Percentiles rank a stretch among this genome's conserved stretches.
Conservation (phyloP, 1,140 invertebrate species). For the Episyrphus balteatus region DNA sequence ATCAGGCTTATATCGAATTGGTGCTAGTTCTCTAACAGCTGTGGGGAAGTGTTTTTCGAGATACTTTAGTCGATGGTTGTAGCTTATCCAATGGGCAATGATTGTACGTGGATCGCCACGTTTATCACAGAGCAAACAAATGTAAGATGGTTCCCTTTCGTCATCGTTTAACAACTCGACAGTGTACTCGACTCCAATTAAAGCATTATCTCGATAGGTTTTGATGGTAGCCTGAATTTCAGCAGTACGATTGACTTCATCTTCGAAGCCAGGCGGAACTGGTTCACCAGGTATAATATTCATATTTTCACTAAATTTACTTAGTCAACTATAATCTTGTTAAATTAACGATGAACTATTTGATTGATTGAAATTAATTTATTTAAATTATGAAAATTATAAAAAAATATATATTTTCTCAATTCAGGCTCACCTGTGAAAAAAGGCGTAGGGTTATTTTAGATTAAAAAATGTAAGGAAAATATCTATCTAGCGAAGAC, state of each 20-base stretch:
- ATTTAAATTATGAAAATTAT: no score
- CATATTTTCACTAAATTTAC: constrained; percentile 12
- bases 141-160: constrained; percentile 52
- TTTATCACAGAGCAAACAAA: constrained; percentile 64
- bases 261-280: constrained; percentile 57
- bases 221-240: constrained; percentile 47
- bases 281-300: constrained; percentile 52
- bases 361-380: no score
- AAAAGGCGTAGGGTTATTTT: no score
- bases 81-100: constrained; percentile 61
- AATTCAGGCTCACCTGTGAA: no score
- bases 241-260: constrained; percentile 43
- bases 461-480: no score
- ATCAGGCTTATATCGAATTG: constrained; percentile 10
- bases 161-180: constrained; percentile 55
- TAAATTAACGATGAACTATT: no score
- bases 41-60: constrained; percentile 35
- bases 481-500: no score
- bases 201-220: constrained; percentile 34
- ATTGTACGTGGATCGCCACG: constrained; percentile 62
- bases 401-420: no score
- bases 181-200: constrained; percentile 58
- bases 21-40: constrained; percentile 12
- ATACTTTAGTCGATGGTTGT: constrained; percentile 54
- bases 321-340: background rate